These are phyloP conservation scores for Nasua narica DNA, from an alignment of 2,797 vertebrate genomes.

Conservation along the genomic window DNA sequence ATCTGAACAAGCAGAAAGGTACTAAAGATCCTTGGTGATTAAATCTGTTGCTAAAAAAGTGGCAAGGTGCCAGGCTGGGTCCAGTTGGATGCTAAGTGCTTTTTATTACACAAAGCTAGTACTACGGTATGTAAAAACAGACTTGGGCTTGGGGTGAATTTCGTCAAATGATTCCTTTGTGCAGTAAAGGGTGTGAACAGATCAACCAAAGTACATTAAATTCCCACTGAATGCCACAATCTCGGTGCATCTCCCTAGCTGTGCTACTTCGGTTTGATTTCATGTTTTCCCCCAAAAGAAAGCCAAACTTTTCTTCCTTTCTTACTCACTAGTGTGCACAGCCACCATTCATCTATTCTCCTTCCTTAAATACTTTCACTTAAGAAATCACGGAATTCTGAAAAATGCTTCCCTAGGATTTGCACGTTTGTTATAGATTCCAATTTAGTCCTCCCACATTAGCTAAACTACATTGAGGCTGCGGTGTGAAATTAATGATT, in stretches of 20 bases:
- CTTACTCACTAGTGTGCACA: slow-evolving; percentile 50
- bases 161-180: slow-evolving; percentile 72
- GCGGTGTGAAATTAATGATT: slow-evolving; percentile 49
- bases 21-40: slow-evolving; percentile 79
- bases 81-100: slow-evolving; percentile 86
- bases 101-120: slow-evolving; percentile 82
- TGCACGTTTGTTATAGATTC: slow-evolving; percentile 71
- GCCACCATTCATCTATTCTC: slow-evolving; percentile 60
- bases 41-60: slow-evolving; percentile 81
- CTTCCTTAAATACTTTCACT: slow-evolving; percentile 62
- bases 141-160: slow-evolving; percentile 77
- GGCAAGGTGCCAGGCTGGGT: slow-evolving; percentile 84
- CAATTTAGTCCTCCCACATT: background rate
- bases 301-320: slow-evolving; percentile 69
- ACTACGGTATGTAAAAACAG: slow-evolving; percentile 75
- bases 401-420: slow-evolving; percentile 56
- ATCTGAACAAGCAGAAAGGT: slow-evolving; percentile 80
- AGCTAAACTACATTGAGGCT: slow-evolving; percentile 32
- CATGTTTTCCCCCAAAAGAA: slow-evolving; percentile 56
- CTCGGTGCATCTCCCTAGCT: slow-evolving; percentile 60
- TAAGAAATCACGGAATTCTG: slow-evolving; percentile 72
- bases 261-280: slow-evolving; percentile 66
- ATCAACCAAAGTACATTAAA: slow-evolving; percentile 74
- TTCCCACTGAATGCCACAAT: slow-evolving; percentile 52
- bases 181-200: slow-evolving; percentile 70